Evolutionary conservation across 2,113 vertebrate genomes (phyloP).

Genomic region (Gymnocephalus cernua): DNA sequence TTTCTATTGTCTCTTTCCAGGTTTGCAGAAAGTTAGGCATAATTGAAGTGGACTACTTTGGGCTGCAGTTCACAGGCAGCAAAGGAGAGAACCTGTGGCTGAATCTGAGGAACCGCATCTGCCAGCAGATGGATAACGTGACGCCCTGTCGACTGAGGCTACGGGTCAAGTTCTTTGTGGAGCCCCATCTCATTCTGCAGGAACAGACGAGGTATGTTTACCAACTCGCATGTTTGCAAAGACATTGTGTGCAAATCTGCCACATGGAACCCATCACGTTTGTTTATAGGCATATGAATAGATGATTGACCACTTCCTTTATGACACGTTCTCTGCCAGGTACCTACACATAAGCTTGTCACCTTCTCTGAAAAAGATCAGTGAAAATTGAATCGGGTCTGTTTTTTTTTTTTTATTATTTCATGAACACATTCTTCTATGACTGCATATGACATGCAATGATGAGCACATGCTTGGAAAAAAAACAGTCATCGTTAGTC

Average conservation of each 20-base stretch:
- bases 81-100: slow-evolving; percentile 98
- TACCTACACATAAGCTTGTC: background rate
- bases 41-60: slow-evolving; percentile 98
- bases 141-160: slow-evolving; percentile 94
- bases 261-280: background rate
- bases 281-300: background rate
- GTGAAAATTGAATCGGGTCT: background rate
- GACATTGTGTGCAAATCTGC: background rate
- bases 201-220: slow-evolving; percentile 94
- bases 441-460: slow-evolving; percentile 5
- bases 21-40: slow-evolving; percentile 97
- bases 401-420: background rate
- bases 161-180: slow-evolving; percentile 98
- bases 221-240: background rate
- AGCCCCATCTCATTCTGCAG: slow-evolving; percentile 97
- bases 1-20: slow-evolving; percentile 74
- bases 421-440: slow-evolving; percentile 29
- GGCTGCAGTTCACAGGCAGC: slow-evolving; percentile 95
- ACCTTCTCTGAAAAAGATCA: background rate
- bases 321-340: background rate
- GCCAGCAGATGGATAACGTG: slow-evolving; percentile 96
- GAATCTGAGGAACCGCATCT: slow-evolving; percentile 98
- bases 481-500: background rate
- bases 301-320: background rate
- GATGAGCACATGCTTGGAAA: background rate